Base-by-base conservation (phyloP, 2,797 vertebrate genomes). In the Florisuga fusca region DNA sequence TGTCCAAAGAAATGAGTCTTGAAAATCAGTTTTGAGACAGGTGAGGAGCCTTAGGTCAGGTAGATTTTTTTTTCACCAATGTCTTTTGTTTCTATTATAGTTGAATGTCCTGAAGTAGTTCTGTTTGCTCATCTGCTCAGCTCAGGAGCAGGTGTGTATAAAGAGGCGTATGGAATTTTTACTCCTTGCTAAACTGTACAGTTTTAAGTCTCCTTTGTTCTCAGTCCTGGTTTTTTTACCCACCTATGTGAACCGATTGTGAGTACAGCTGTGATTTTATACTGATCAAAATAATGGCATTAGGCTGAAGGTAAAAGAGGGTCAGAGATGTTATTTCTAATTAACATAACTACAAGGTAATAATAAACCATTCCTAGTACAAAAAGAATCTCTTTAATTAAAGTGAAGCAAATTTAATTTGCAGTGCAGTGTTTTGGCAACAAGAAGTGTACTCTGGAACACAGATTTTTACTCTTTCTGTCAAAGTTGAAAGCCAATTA, bases 271-370 rank as follows among this genome's bases (percentile, higher is more conserved):
- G 6, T 38, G 68, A 64, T 59, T 59, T 48, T 51, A 48, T 14
- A 25, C 45, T 41, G 73, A 66, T 12, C 22, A 59, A 80, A 91
- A 63, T 46, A 7, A 36, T 31, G 23, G 67, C 27, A 27, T 62
- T 79, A 55, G 51, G 22, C 45, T 55, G 74, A 84, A 91, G 62
- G 26, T 50, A 77, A 53, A 41, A 45, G 38, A 53, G 27, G 84
- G 67, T 84, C 75, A 69, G 78, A 87, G 61, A 73, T 82, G 36
- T 46, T 94, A 53, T 83, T 92, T 82, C 61, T 90, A 87, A 95
- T 80, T 91, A 61, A 50, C 27, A 21, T 57, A 67, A 84, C 71
- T 59, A 77, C n/a, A 53, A 91, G 46, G 55, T 86, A 82, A 68
- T 63, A 53, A 89, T 90, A 90, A 84, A 73, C 33, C 77, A 53